Evolutionary conservation across 2,888 invertebrate species (phyloP).

Genomic region (Leucophenga maculata): DNA sequence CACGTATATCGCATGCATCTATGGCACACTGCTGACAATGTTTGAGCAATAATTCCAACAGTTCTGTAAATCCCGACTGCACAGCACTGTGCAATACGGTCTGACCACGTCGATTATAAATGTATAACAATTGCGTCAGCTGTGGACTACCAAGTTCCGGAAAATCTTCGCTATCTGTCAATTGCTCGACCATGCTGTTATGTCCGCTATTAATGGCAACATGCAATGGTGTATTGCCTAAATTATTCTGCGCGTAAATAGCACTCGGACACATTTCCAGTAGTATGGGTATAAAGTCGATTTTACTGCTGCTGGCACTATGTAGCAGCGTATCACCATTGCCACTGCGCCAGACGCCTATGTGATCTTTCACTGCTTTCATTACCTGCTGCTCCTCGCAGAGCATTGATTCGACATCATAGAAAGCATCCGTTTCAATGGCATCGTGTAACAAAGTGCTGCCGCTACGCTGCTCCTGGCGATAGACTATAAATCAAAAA

Average conservation of each 20-base stretch:
- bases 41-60: background rate
- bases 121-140: background rate
- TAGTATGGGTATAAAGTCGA: slow-evolving; percentile 14
- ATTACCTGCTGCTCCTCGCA: background rate
- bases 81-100: background rate
- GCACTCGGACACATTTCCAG: slow-evolving; percentile 19
- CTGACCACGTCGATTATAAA: background rate
- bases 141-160: background rate
- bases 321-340: background rate
- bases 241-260: background rate
- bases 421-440: background rate
- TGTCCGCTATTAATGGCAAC: background rate
- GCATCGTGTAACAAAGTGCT: slow-evolving; percentile 10
- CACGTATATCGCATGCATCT: background rate
- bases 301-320: slow-evolving; percentile 16
- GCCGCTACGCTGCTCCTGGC: background rate
- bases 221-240: background rate
- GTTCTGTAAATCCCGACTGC: background rate
- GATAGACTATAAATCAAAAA: background rate
- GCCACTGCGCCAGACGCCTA: background rate
- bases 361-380: slow-evolving; percentile 15
- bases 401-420: background rate
- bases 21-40: background rate
- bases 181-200: background rate
- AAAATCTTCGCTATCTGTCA: background rate